phyloP scores from a whole-genome alignment of 2,797 vertebrate genomes.

The Peromyscus melanophrys region DNA sequence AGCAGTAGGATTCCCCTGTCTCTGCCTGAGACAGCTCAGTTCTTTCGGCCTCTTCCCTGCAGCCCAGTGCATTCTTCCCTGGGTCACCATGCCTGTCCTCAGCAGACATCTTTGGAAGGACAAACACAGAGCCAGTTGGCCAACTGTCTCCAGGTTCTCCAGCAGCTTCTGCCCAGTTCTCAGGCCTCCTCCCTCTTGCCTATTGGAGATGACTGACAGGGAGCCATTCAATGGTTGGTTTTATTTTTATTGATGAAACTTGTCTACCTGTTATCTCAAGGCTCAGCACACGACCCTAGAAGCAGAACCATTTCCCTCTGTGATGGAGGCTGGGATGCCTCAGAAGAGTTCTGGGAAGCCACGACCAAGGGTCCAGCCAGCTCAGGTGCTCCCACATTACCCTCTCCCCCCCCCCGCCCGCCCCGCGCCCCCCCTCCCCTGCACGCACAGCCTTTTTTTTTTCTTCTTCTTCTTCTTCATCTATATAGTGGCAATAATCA shows the following conservation, averaged over 20 bases:
- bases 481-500: background rate
- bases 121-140: background rate
- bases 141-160: background rate
- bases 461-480: background rate
- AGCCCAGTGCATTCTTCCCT: background rate
- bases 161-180: background rate
- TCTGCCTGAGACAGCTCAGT: background rate
- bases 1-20: no score
- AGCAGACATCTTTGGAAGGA: background rate
- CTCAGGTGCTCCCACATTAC: no score
- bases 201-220: background rate
- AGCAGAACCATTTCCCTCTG: background rate
- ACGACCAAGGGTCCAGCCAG: fast-evolving
- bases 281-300: background rate
- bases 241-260: background rate
- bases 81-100: background rate
- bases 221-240: background rate
- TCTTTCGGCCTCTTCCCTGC: no score
- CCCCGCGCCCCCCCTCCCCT: no score
- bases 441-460: fast-evolving
- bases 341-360: background rate
- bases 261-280: background rate
- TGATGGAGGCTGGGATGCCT: no score
- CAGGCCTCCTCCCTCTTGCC: background rate
- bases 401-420: no score